Conservation (phyloP, 2,888 invertebrate species). For the Coleophora flavipennella region DNA sequence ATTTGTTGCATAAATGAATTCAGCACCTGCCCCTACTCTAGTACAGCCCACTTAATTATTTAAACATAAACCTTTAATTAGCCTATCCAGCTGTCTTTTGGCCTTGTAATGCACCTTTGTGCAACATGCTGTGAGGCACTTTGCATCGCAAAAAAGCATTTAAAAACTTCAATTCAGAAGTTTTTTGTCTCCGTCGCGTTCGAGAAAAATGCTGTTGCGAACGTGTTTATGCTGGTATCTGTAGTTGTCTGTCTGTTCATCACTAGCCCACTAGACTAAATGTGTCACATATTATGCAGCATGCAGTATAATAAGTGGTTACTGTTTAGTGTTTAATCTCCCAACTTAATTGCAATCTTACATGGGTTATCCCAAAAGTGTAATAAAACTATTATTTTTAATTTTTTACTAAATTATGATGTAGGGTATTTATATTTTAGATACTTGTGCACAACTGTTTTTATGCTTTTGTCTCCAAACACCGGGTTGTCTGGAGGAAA, state of each 20-base stretch:
- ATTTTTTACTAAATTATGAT: too few species aligned
- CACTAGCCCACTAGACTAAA: constrained; percentile 27
- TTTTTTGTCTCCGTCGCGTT: constrained; percentile 28
- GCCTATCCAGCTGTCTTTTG: constrained; percentile 52
- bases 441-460: too few species aligned
- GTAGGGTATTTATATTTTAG: too few species aligned
- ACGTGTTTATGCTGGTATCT: constrained; percentile 14
- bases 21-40: constrained; percentile 40
- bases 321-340: background rate
- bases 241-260: constrained; percentile 31
- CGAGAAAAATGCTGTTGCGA: constrained; percentile 24
- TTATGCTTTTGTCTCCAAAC: too few species aligned
- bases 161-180: constrained; percentile 37
- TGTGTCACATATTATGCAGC: constrained; percentile 2
- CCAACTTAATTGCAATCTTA: too few species aligned
- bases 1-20: constrained; percentile 45
- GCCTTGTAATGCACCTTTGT: constrained; percentile 66
- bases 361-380: too few species aligned
- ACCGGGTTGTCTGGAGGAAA: too few species aligned
- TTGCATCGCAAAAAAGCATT: constrained; percentile 62
- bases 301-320: background rate
- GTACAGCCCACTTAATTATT: constrained; percentile 60
- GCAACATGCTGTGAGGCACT: constrained; percentile 43
- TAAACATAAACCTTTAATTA: constrained; percentile 70
- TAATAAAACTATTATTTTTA: too few species aligned